phyloP scores from a whole-genome alignment of 2,888 invertebrate species.

The Acleris laterana region DNA sequence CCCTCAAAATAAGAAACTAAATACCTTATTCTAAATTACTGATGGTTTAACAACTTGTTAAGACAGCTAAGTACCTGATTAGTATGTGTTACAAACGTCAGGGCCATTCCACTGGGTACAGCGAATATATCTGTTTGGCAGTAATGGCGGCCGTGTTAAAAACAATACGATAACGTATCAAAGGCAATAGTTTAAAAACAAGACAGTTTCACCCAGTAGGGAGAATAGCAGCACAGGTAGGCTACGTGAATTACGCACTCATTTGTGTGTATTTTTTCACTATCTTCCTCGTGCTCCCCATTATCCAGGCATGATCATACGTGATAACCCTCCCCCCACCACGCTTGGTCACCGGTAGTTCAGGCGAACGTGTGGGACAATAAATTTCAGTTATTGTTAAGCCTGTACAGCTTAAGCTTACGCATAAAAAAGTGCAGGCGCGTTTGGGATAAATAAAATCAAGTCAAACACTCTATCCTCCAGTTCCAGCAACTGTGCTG shows the following conservation, averaged over 20 bases:
- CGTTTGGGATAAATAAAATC: conserved; percentile 3
- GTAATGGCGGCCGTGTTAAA: too few species aligned
- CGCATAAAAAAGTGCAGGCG: conserved; percentile 9
- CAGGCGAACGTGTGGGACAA: conserved; percentile 11
- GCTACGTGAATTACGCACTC: conserved; percentile 23
- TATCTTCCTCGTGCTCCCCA: conserved; percentile 18
- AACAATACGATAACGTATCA: too few species aligned
- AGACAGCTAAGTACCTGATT: too few species aligned
- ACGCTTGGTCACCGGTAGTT: conserved; percentile 14
- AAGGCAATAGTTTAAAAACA: too few species aligned
- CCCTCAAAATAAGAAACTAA: too few species aligned
- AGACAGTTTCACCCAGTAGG: too few species aligned
- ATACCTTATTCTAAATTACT: too few species aligned
- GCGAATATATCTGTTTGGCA: too few species aligned
- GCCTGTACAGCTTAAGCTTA: conserved; percentile 9
- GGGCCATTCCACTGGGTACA: too few species aligned
- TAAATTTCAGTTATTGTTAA: conserved; percentile 26
- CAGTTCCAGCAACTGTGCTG: background rate
- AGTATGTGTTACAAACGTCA: too few species aligned
- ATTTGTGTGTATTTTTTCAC: conserved; percentile 34
- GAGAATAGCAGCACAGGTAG: conserved; percentile 2
- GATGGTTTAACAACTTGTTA: too few species aligned
- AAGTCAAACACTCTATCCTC: background rate
- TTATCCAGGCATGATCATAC: conserved; percentile 32
- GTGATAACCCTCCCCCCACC: conserved; percentile 8